These are phyloP conservation scores for Synanthedon tipuliformis DNA, from an alignment of 2,888 invertebrate species.

Conservation along the genomic window DNA sequence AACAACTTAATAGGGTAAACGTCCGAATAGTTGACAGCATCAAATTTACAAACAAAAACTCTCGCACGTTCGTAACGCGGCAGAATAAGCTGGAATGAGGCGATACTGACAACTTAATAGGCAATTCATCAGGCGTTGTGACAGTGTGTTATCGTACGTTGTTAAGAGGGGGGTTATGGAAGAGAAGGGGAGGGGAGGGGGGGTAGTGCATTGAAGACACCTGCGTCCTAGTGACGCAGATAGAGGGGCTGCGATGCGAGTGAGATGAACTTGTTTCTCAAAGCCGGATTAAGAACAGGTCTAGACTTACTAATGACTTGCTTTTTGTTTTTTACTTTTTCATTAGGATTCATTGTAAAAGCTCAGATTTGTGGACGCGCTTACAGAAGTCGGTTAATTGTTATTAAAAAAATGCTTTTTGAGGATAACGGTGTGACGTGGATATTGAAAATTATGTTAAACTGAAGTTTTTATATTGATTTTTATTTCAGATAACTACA, in stretches of 20 bases:
- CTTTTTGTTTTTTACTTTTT: slow-evolving; percentile 10
- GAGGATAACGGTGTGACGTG: too few relatives aligned
- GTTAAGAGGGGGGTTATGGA: slow-evolving; percentile 10
- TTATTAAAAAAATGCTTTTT: background rate
- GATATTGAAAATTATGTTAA: too few relatives aligned
- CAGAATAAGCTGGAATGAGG: background rate
- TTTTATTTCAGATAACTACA: too few relatives aligned
- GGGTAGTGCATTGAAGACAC: slow-evolving; percentile 30
- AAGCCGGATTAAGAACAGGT: slow-evolving; percentile 33
- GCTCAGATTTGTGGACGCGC: background rate
- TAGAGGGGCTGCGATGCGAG: slow-evolving; percentile 24
- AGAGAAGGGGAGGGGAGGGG: slow-evolving; percentile 2
- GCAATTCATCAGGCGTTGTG: slow-evolving; percentile 61
- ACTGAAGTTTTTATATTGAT: too few relatives aligned
- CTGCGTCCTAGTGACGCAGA: slow-evolving; percentile 45
- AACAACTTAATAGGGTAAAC: slow-evolving; percentile 28
- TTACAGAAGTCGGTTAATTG: background rate
- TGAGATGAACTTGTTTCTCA: slow-evolving; percentile 44
- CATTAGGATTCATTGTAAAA: background rate
- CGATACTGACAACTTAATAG: slow-evolving; percentile 43
- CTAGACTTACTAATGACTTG: slow-evolving; percentile 44
- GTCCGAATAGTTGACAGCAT: slow-evolving; percentile 16
- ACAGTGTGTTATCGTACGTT: slow-evolving; percentile 50
- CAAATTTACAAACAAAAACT: background rate
- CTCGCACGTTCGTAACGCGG: background rate